Evolutionary conservation across 37 sponge, comb jelly and placozoan genomes (phyloP), one percentile per base, ranked within the genome.

Genomic region (Dysidea cf. avara): DNA sequence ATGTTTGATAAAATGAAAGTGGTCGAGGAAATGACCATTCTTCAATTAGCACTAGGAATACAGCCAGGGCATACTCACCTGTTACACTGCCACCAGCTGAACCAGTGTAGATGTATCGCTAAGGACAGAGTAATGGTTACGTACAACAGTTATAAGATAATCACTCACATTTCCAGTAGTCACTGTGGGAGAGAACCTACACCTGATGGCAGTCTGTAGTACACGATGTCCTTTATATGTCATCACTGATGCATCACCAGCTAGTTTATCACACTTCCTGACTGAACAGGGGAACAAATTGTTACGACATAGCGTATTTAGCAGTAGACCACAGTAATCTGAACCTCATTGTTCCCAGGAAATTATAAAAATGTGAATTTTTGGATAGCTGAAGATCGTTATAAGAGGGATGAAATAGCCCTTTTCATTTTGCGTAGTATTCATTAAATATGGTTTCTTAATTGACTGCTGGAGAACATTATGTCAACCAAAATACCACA

Each of bases 191-290:
- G 90, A 89, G 87, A 96, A 96, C 24, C 73, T 58, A 35, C 86
- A 78, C 28, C 96, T 71, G 28, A 96, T 81, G 32, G 88, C 83
- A 9, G 92, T 91, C 52, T 76, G 39, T n/a, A 64, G 58, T 16
- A 96, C 92, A 32, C 38, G 14, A 69, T 96, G 96, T 52, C 96
- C 96, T 4, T 75, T 85, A 86, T 86, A 96, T 39, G 96, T 92
- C 86, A 87, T 84, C n/a, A 96, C 68, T 17, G 92, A 91, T 53
- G 75, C 59, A 58, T 96, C 96, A 16, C 87, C 90, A 20, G 76
- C 55, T 2, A 87, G 75, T 56, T 74, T 79, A 4, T 1, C 24
- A 21, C 22, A 48, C 48, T 67, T 32, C 1, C 26, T 43, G 43
- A 38, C 75, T 66, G 21, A 14, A 18, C 22, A 3, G 25, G 54